Evolutionary conservation across 92 coral and sea anemone genomes (phyloP), one percentile per base, ranked within the genome.

Genomic region (Blastomussa wellsi): DNA sequence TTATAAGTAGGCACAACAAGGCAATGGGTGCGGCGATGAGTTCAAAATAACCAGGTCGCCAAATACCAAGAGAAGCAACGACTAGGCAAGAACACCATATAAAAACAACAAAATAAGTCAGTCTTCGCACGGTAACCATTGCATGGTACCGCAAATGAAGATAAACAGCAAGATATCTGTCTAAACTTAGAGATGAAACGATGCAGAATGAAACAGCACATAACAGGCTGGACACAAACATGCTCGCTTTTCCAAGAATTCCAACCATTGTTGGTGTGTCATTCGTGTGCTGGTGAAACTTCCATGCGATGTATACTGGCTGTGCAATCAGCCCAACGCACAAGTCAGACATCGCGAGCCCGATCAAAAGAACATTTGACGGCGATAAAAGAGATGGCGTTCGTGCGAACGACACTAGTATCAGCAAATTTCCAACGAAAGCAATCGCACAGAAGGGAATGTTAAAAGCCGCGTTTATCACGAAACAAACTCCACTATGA

Each of bases 391-490:
- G 69, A 2, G 69, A 32, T 5, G 82, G 64, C 9, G 69, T 53
- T 1, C 64, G 48, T 31, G 37, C 47, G 31, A 78, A 51, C 0
- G 52, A 57, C 20, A 51, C 52, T 14, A 78, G 71, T 16, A 78
- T 78, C 17, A 53, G 32, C 1, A 2, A 9, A 60, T 78, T 78
- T 22, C 69, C 82, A 31, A 78, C 29, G 4, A 14, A 8, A 33
- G 44, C 64, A 7, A 78, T 0, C 14, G 33, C 11, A 35, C 49
- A 78, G 82, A 78, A 48, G 32, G 82, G 82, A 51, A 78, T 7
- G 82, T 78, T 78, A 17, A 60, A 6, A 35, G 69, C 47, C 5
- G 82, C 82, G 31, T 78, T 78, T 12, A 78, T 77, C 80, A 70
- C 47, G 44, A 70, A 70, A 10, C 47, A 48, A 37, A 33, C 33